Base-by-base conservation (phyloP, 2,113 vertebrate species). In the Onychorhynchus coronatus region DNA sequence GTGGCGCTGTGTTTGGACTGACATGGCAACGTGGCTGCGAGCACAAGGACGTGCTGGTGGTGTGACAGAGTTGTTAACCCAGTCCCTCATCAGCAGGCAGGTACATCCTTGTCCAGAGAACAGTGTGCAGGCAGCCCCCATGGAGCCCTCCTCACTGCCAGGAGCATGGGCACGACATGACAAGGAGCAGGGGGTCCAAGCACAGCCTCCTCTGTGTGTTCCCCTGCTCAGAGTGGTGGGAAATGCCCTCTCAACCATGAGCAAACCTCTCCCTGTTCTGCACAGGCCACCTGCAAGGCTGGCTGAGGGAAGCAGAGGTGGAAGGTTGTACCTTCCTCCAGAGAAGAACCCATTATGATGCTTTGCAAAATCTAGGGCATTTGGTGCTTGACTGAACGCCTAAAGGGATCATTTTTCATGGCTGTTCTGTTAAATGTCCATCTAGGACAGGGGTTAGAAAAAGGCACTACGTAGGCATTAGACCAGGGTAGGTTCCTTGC, bases 401-500 rank as follows among this genome's bases (percentile, higher is more conserved):
- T n/a, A 35, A 50, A 44, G n/a, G 46, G n/a, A 56, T 68, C 0
- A 6, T 53, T 90, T 61, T 86, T 49, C 41, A 46, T 23, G 23
- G 13, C 46, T 74, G 35, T 58, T 70, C 23, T 61, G 23, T 83
- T 88, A 58, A 65, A 74, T 2, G 2, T 58, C 27, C 39, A 42
- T 31, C 2, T 2, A 79, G 28, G 22, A 35, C 17, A 73, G 41
- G 19, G 15, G 17, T 37, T 49, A 68, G 53, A n/a, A 82, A 82
- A 95, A 85, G 12, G 41, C 18, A 62, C 65, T n/a, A 3, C 0
- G 0, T 7, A 59, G 37, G 19, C 42, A 62, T 56, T 46, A 73
- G 30, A 42, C n/a, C 85, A 75, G 35, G 44, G 72, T 24, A 81
- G 80, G 85, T 89, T 94, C 78, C 75, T 50, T 77, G n/a, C 16